Evolutionary conservation across 1,140 invertebrate genomes (phyloP).

Genomic region (Drosophila arizonae): DNA sequence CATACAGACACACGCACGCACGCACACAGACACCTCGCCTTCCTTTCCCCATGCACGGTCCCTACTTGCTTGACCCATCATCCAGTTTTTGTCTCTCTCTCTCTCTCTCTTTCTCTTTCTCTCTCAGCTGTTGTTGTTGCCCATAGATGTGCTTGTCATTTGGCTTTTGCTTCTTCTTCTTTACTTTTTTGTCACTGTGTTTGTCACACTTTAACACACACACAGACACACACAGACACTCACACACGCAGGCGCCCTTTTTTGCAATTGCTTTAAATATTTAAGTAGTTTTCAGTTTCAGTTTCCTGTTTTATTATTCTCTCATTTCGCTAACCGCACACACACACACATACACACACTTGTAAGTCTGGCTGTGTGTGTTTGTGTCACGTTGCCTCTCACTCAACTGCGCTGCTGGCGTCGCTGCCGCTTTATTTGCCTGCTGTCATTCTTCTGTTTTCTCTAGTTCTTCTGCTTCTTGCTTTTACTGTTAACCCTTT

Average conservation of each 20-base stretch:
- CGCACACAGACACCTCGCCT: not conserved
- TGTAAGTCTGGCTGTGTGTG: constrained; percentile 9
- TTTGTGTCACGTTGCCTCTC: constrained; percentile 24
- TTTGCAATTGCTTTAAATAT: constrained; percentile 74
- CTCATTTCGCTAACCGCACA: constrained; percentile 46
- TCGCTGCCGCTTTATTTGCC: constrained; percentile 20
- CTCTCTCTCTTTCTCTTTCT: not conserved
- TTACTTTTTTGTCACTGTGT: constrained; percentile 47
- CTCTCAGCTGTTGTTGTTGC: constrained; percentile 24
- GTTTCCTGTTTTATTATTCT: constrained; percentile 52
- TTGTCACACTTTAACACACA: constrained; percentile 42
- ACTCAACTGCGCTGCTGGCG: constrained; percentile 6
- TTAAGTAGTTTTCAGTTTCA: constrained; percentile 65
- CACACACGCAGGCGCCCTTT: constrained; percentile 24
- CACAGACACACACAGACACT: constrained; percentile 23
- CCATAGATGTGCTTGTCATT: constrained; percentile 47
- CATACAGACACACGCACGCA: not conserved
- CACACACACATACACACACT: constrained; percentile 15
- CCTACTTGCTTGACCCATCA: not conserved
- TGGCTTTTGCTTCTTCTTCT: constrained; percentile 32
- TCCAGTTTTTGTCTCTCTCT: too few species aligned
- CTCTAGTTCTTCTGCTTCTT: constrained; percentile 1
- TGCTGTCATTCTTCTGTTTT: not conserved
- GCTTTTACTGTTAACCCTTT: constrained; percentile 14
- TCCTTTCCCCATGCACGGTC: not conserved